Base-by-base conservation (phyloP, 2,797 vertebrate genomes). In the Tiaroga cobitis region DNA sequence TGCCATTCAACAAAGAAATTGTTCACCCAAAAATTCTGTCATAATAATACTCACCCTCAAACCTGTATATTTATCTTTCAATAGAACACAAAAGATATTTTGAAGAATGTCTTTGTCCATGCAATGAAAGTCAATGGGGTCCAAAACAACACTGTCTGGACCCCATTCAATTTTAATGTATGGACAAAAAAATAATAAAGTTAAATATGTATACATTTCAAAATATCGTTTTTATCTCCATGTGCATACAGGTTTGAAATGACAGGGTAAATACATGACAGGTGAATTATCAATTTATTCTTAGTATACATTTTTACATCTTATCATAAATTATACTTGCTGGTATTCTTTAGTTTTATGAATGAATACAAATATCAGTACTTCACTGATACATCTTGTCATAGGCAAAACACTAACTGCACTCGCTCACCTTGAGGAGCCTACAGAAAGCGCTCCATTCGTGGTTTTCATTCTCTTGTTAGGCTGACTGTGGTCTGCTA, bases 381-480 rank as follows among this genome's bases (percentile, higher is more conserved):
- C 16, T 65, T 83, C 19, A 82, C 29, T 8, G 24, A 61, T n/a
- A 7, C 3, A 51, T 26, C 21, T 77, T 8, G 19, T 32, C 34
- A 43, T 10, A 49, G 6, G 29, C 10, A 1, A 41, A 56, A 67
- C 21, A 9, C 21, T 39, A 39, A 32, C 39, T 43, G 13, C 29
- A 41, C 29, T 80, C 37, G 1, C 54, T 83, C 37, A 88, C 88
- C 87, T 76, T 63, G 69, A 85, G 15, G 41, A 85, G 87, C 65
- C 93, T 93, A 92, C 87, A 61, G 88, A 89, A 90, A 92, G 87
- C 16, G 84, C 85, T 81, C 90, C 82, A 89, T 93, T 94, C 92
- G 95, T 92, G 86, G 93, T 97, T 95, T 96, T 98, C 93, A 94
- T 95, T 94, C 97, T 98, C 95, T 98, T 98, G 92, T 94, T 90